Percentiles rank a stretch among this genome's conserved stretches.
phyloP scores from a whole-genome alignment of 2,888 invertebrate genomes.

The Campopleginae sp. region DNA sequence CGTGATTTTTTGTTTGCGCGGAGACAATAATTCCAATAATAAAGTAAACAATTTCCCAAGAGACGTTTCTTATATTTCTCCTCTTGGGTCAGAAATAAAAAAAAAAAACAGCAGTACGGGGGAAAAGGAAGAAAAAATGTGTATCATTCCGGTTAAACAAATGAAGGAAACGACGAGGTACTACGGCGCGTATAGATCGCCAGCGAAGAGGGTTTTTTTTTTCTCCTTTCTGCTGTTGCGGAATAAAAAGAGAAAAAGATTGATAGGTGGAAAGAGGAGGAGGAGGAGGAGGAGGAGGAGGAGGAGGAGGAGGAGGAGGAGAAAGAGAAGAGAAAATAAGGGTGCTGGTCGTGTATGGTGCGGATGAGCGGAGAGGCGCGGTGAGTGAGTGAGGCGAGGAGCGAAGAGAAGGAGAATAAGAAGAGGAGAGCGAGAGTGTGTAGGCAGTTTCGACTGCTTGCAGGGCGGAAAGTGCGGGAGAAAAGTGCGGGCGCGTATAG shows the following conservation, averaged over 20 bases:
- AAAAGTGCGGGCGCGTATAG: slow-evolving; percentile 27
- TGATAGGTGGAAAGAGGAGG: slow-evolving; percentile 11
- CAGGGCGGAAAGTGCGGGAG: slow-evolving; percentile 29
- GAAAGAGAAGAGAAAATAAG: slow-evolving; percentile 47
- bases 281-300: neutral
- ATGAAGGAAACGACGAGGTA: slow-evolving; percentile 29
- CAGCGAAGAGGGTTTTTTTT: slow-evolving; percentile 8
- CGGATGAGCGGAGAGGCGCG: too few relatives aligned
- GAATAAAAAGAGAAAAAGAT: slow-evolving; percentile 3
- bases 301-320: slow-evolving; percentile 7
- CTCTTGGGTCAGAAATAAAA: slow-evolving; percentile 4
- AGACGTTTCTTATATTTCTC: slow-evolving; percentile 33
- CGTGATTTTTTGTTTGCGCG: slow-evolving; percentile 8
- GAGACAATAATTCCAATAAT: slow-evolving; percentile 23
- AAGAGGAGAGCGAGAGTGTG: neutral
- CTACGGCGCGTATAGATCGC: slow-evolving; percentile 44
- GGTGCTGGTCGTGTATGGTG: too few relatives aligned
- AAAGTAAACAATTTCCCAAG: slow-evolving; percentile 37
- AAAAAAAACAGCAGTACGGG: neutral
- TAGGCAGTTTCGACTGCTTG: slow-evolving; percentile 42
- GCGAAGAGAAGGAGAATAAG: slow-evolving; percentile 10
- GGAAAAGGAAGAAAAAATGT: slow-evolving; percentile 38
- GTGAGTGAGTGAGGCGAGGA: slow-evolving; percentile 10
- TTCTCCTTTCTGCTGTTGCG: neutral
- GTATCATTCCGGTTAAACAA: slow-evolving; percentile 53